phyloP scores from a whole-genome alignment of 2,797 vertebrate genomes.

The Melanogrammus aeglefinus region DNA sequence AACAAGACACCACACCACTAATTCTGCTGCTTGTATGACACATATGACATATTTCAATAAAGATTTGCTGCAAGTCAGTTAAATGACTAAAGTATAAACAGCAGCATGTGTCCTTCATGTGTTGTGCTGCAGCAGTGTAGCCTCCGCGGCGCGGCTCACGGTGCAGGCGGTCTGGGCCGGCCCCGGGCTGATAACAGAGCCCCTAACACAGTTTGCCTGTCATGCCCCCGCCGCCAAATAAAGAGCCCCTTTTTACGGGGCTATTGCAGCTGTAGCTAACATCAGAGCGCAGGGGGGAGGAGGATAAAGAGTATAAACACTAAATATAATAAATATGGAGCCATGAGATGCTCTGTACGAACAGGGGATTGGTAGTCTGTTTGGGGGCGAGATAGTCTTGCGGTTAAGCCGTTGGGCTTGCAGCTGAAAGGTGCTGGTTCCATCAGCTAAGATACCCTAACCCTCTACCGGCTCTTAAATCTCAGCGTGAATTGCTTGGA shows the following conservation, averaged over 20 bases:
- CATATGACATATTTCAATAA: background rate
- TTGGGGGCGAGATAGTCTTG: background rate
- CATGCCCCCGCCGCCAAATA: constrained; percentile 66
- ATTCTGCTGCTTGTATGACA: background rate
- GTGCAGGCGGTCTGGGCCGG: constrained; percentile 47
- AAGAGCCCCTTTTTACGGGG: constrained; percentile 65
- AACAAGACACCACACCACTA: background rate
- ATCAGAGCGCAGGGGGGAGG: constrained; percentile 19
- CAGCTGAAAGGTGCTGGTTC: too few species aligned
- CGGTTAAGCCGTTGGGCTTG: too few species aligned
- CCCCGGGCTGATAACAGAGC: constrained; percentile 57
- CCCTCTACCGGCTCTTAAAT: background rate
- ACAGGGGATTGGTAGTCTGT: background rate
- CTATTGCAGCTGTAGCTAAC: constrained; percentile 65
- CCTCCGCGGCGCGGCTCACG: constrained; percentile 51
- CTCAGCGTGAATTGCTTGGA: background rate
- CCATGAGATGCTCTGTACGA: background rate
- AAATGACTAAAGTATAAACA: background rate
- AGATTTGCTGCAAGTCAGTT: background rate
- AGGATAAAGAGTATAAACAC: constrained; percentile 62
- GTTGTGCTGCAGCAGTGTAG: constrained; percentile 36
- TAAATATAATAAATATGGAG: background rate
- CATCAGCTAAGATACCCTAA: background rate
- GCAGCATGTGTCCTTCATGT: constrained; percentile 20
- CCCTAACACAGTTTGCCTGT: constrained; percentile 44